These are phyloP conservation scores for Rotaria sp. DNA, from an alignment of 2,888 invertebrate genomes.

Conservation along the genomic window DNA sequence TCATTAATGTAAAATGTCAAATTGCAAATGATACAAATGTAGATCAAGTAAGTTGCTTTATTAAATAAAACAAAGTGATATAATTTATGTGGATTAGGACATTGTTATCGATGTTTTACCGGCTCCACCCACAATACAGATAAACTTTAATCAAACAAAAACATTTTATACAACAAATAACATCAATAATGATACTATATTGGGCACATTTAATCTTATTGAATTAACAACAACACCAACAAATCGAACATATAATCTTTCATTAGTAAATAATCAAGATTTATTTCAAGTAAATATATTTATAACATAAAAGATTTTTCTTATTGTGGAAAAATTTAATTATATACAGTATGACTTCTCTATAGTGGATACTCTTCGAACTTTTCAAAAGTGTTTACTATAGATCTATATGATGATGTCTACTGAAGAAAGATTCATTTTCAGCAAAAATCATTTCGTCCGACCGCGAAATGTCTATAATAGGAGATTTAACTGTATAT, in stretches of 20 bases:
- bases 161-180: neutral
- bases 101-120: constrained; percentile 23
- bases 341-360: no score
- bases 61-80: neutral
- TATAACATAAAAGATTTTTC: no score
- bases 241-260: constrained; percentile 7
- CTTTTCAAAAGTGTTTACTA: no score
- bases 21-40: neutral
- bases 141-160: neutral
- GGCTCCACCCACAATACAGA: neutral
- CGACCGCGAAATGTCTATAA: no score
- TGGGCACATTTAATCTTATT: neutral
- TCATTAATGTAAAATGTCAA: neutral
- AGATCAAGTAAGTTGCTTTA: neutral
- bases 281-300: neutral
- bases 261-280: neutral
- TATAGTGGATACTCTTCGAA: no score
- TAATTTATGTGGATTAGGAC: neutral
- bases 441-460: no score
- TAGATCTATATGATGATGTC: no score
- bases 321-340: no score
- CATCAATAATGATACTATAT: neutral
- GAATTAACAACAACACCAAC: neutral
- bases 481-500: no score
- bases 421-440: no score